Evolutionary conservation across 2,888 invertebrate genomes (phyloP).

Genomic region (Xestia sexstrigata): DNA sequence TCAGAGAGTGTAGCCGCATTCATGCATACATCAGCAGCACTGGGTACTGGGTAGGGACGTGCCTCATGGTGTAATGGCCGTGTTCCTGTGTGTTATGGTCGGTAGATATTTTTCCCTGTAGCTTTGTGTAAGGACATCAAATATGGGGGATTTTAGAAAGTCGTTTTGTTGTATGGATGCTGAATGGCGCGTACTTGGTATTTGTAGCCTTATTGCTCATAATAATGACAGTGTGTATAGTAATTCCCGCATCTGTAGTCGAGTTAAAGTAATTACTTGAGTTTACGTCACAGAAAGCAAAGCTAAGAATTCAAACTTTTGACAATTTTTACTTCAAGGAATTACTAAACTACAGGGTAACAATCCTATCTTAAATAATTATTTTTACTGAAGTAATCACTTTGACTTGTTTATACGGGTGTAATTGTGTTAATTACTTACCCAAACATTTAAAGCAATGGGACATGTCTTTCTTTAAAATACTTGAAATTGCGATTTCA

Average conservation of each 20-base stretch:
- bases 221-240: background rate
- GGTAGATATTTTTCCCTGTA: constrained; percentile 21
- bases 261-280: background rate
- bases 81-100: constrained; percentile 12
- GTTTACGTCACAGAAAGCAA: too few species aligned
- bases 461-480: background rate
- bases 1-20: constrained; percentile 66
- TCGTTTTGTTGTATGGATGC: background rate
- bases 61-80: constrained; percentile 41
- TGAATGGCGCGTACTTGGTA: background rate
- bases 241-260: background rate
- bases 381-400: too few species aligned
- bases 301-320: too few species aligned
- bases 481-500: background rate
- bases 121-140: constrained; percentile 9
- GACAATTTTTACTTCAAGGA: too few species aligned
- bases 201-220: background rate
- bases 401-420: background rate
- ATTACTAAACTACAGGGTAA: too few species aligned
- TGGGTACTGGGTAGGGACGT: constrained; percentile 39
- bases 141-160: background rate
- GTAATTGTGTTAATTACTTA: background rate
- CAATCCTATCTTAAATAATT: too few species aligned
- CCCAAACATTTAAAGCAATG: background rate
- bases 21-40: constrained; percentile 65